Base-by-base conservation (phyloP, 30 jellyfish, hydroid and myxozoan genomes). In the Hydractinia symbiolongicarpus region DNA sequence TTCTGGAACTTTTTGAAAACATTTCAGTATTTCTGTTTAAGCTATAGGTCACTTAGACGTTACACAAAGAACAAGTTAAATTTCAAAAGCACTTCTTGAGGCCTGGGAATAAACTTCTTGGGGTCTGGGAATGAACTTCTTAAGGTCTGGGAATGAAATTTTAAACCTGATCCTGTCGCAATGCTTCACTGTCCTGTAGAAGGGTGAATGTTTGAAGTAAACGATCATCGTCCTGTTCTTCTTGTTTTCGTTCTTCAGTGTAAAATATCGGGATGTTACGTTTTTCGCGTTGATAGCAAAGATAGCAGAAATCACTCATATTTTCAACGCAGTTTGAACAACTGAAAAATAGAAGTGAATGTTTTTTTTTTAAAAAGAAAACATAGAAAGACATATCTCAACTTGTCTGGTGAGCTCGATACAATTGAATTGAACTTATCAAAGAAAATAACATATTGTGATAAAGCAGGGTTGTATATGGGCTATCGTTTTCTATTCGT, bases 221-320 rank as follows among this genome's bases (percentile, higher is more conserved):
- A 6, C 95, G 94, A 64, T 93, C 98, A 40, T 93, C 96, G 17
- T 93, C 96, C 50, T 72, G 70, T 53, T 93, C 98, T 64, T 93
- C 86, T 50, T 78, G 68, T 73, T 80, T 93, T 50, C 94, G 87
- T 51, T 93, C 95, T 51, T 86, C 96, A 30, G 91, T 86, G 62
- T 50, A 84, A 64, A 83, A 84, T 60, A 93, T 83, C 14, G 96
- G 96, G 53, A 86, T 81, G 78, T 93, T 93, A 55, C 96, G 86
- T 55, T 93, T 88, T 5, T 86, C 95, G 21, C 93, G 87, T 66
- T 93, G 96, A 62, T 93, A 86, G 74, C 98, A 93, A 53, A 93
- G 79, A 76, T 93, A 93, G 69, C 98, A 93, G 73, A 93, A 56
- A 40, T 93, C 98, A 66, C 90, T 95, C 80, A 89, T 87, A 76